A percentile compares a stretch with the other conserved stretches of the same genome.
Conservation (phyloP, 2,113 vertebrate species). For the Laticauda colubrina region DNA sequence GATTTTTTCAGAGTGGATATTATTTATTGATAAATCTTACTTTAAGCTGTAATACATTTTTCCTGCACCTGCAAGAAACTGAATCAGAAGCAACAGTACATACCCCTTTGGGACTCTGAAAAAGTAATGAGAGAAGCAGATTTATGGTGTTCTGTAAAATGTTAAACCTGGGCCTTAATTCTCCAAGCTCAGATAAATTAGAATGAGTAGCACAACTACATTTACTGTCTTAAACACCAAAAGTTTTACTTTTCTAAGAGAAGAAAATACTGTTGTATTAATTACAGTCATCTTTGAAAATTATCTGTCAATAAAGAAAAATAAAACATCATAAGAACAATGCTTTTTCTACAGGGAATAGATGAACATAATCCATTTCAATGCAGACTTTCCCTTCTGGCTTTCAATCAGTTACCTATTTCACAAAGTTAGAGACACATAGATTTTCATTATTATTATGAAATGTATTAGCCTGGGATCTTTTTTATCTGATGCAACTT, state of each 20-base stretch:
- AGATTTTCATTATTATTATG: conserved; percentile 5
- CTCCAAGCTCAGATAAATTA: background rate
- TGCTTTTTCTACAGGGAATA: conserved; percentile 3
- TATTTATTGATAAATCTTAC: background rate
- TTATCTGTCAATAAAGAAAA: background rate
- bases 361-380: background rate
- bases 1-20: background rate
- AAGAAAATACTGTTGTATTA: background rate
- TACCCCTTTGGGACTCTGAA: conserved; percentile 16
- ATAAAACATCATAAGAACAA: background rate
- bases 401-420: conserved; percentile 18
- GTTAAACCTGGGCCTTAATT: conserved; percentile 32
- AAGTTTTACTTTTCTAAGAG: conserved; percentile 13
- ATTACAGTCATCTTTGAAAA: background rate
- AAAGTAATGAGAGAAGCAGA: conserved; percentile 8
- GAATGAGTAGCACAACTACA: background rate
- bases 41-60: background rate
- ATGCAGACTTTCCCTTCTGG: background rate
- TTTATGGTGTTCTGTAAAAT: conserved; percentile 35
- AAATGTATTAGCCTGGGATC: background rate
- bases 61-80: conserved; percentile 17
- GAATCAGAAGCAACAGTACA: background rate
- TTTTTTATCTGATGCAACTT: background rate
- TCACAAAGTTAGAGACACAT: background rate
- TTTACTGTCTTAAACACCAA: background rate